Conservation (phyloP, 2,888 invertebrate species). For the Micoletzkya japonica region DNA sequence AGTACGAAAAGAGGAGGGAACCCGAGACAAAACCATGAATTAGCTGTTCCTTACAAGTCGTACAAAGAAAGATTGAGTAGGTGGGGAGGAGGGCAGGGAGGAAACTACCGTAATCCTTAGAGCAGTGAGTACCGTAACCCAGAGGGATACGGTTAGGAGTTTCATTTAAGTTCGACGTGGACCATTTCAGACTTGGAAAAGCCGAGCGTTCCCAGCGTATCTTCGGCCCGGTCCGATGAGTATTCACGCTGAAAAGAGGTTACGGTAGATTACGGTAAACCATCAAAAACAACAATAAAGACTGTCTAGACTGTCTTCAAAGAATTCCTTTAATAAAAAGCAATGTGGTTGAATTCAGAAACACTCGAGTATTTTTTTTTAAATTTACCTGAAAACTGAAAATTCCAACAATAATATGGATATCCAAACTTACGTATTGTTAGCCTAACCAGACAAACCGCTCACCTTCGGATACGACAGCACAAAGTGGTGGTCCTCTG, state of each 20-base stretch:
- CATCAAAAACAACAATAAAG: too few species aligned
- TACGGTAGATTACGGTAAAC: too few species aligned
- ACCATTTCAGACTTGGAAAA: slow-evolving; percentile 46
- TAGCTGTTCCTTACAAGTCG: too few species aligned
- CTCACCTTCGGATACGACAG: slow-evolving; percentile 40
- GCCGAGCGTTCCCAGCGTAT: slow-evolving; percentile 37
- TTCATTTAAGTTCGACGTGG: slow-evolving; percentile 51
- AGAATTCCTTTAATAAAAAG: neutral
- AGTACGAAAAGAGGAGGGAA: too few species aligned
- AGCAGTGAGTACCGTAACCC: too few species aligned
- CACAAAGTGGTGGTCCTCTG: slow-evolving; percentile 35
- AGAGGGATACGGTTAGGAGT: too few species aligned
- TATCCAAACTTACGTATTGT: neutral
- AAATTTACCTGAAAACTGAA: neutral
- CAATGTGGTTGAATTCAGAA: neutral
- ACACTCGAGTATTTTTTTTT: neutral
- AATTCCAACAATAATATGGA: neutral
- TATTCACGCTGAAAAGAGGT: slow-evolving; percentile 36
- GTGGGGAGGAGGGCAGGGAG: too few species aligned
- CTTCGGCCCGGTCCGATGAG: slow-evolving; percentile 29
- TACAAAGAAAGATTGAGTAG: too few species aligned
- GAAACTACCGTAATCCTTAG: too few species aligned
- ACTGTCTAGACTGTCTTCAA: neutral
- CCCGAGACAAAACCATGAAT: too few species aligned
- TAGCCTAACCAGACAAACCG: neutral